phyloP scores from a whole-genome alignment of 2,888 invertebrate genomes.

The Nemotelus nigrinus region DNA sequence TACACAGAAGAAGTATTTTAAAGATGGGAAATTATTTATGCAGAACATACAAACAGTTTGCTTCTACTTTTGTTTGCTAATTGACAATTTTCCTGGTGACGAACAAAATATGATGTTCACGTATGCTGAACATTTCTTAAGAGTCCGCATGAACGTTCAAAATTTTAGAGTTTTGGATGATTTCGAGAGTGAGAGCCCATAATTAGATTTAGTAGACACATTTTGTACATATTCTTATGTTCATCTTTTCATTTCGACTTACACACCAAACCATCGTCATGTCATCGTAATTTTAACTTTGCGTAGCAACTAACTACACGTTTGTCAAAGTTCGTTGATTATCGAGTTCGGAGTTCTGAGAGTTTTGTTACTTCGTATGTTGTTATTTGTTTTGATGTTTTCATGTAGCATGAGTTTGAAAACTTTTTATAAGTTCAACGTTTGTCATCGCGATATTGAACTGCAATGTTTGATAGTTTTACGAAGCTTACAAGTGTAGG shows the following conservation, averaged over 20 bases:
- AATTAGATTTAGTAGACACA: not conserved
- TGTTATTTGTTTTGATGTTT: conserved; percentile 32
- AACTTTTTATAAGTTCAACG: not conserved
- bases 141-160: conserved; percentile 23
- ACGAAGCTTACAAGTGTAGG: too few relatives aligned
- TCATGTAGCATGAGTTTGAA: conserved; percentile 14
- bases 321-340: conserved; percentile 25
- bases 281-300: conserved; percentile 6
- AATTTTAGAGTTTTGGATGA: not conserved
- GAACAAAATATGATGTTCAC: too few relatives aligned
- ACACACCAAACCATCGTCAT: not conserved
- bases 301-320: conserved; percentile 9
- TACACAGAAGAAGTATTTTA: too few relatives aligned
- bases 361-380: conserved; percentile 22
- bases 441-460: not conserved
- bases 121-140: not conserved
- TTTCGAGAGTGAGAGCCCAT: too few relatives aligned
- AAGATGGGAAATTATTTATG: too few relatives aligned
- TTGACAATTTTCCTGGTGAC: too few relatives aligned
- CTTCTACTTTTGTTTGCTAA: too few relatives aligned
- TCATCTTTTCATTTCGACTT: too few relatives aligned
- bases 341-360: conserved; percentile 11
- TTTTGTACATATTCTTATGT: too few relatives aligned
- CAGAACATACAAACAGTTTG: too few relatives aligned
- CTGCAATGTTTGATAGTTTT: not conserved